phyloP scores from a whole-genome alignment of 2,888 invertebrate species.

The Philonicus albiceps region DNA sequence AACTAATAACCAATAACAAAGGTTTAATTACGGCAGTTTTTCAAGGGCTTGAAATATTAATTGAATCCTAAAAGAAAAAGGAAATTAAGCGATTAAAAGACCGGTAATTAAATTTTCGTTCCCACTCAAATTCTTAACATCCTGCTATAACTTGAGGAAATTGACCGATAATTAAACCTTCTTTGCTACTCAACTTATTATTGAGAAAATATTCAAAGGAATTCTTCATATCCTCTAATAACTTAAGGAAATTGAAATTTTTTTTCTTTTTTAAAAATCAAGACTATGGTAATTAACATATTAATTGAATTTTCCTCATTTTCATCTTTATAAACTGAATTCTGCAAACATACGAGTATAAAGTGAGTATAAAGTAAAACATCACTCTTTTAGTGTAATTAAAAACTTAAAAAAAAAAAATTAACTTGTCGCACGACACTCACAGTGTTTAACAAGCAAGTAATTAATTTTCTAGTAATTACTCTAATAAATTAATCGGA shows the following conservation, averaged over 20 bases:
- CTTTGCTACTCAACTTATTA: background rate
- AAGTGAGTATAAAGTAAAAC: background rate
- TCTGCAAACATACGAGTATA: background rate
- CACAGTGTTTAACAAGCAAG: background rate
- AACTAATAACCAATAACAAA: too few species aligned
- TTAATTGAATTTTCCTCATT: background rate
- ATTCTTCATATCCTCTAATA: background rate
- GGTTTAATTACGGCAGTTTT: background rate
- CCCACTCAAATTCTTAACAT: background rate
- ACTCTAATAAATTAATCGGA: background rate
- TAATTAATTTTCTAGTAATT: background rate
- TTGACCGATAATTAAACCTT: background rate
- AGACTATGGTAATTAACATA: background rate
- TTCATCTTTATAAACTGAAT: background rate
- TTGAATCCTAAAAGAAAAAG: background rate
- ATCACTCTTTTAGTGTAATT: background rate
- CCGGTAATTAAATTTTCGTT: background rate
- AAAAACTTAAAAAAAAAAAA: background rate
- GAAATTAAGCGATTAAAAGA: background rate
- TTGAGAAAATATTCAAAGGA: background rate
- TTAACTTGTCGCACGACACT: background rate
- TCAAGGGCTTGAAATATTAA: background rate
- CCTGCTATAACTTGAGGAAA: too few species aligned
- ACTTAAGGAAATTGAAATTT: background rate
- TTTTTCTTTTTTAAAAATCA: background rate